Conservation (phyloP, 2,888 invertebrate genomes). For the Cerastis leucographa region DNA sequence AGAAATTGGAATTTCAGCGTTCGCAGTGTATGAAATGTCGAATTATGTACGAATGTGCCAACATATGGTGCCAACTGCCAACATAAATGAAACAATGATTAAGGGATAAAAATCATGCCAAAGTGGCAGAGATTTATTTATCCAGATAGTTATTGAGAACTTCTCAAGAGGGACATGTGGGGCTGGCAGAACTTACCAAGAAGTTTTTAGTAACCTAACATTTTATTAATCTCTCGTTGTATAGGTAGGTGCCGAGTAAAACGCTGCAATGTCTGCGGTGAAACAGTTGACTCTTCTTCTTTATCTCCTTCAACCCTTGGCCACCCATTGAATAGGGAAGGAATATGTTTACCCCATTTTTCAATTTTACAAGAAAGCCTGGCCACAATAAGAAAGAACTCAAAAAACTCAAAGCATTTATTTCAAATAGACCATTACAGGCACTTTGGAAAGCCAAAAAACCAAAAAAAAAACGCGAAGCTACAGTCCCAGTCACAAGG, state of each 20-base stretch:
- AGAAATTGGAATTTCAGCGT: constrained; percentile 23
- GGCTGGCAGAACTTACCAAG: background rate
- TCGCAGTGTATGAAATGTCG: background rate
- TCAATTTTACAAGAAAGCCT: background rate
- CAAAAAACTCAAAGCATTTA: too few species aligned
- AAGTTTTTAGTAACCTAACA: background rate
- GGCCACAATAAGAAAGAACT: too few species aligned
- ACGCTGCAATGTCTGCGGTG: background rate
- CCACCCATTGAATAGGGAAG: too few species aligned
- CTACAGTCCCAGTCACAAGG: too few species aligned
- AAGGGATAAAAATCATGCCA: background rate
- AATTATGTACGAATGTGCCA: background rate
- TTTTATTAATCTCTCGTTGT: too few species aligned
- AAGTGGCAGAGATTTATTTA: background rate
- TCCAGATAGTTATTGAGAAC: background rate
- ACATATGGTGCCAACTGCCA: background rate
- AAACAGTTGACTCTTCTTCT: background rate
- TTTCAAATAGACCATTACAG: too few species aligned
- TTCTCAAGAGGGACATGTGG: background rate
- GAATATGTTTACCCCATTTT: background rate
- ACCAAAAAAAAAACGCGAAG: too few species aligned
- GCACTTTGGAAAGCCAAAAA: too few species aligned
- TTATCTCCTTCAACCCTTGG: too few species aligned
- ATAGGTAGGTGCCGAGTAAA: background rate
- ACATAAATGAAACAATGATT: background rate